A percentile compares a stretch with the other conserved stretches of the same genome.
Evolutionary conservation across 2,888 invertebrate genomes (phyloP).

Genomic region (Caradrina clavipalpis): DNA sequence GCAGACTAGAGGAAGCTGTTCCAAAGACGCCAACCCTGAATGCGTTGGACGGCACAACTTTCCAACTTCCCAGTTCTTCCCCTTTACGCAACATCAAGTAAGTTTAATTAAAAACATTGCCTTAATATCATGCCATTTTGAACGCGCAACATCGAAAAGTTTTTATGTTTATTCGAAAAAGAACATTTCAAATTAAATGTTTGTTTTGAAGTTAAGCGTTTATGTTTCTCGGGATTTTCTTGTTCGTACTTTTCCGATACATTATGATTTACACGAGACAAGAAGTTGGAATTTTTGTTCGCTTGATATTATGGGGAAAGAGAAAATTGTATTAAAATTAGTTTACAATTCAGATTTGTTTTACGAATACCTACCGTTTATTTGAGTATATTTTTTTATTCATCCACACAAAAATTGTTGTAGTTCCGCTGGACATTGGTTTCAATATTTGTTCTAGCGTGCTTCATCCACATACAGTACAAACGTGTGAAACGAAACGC

Average conservation of each 20-base stretch:
- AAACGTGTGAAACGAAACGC: slow-evolving; percentile 33
- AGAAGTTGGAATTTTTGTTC: background rate
- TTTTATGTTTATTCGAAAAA: slow-evolving; percentile 75
- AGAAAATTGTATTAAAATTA: slow-evolving; percentile 2
- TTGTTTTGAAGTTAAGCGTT: slow-evolving; percentile 71
- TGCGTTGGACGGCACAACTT: slow-evolving; percentile 59
- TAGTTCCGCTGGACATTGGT: slow-evolving; percentile 2
- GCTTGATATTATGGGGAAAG: slow-evolving; percentile 10
- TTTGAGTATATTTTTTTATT: slow-evolving; percentile 9
- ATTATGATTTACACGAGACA: slow-evolving; percentile 41
- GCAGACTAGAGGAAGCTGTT: slow-evolving; percentile 30
- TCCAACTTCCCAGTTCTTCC: slow-evolving; percentile 45
- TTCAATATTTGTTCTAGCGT: slow-evolving; percentile 34
- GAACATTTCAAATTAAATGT: slow-evolving; percentile 77
- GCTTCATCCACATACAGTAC: slow-evolving; percentile 23
- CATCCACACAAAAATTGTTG: background rate
- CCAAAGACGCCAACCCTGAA: slow-evolving; percentile 43
- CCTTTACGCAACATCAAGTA: slow-evolving; percentile 71
- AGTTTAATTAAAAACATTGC: slow-evolving; percentile 83
- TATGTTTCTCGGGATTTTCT: slow-evolving; percentile 68
- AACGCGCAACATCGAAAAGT: slow-evolving; percentile 69
- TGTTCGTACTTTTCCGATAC: slow-evolving; percentile 64
- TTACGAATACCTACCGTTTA: background rate
- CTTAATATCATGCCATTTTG: slow-evolving; percentile 70
- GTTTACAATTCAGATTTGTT: background rate